Conservation (phyloP, 2,113 vertebrate species). For the Apeltes quadracus region DNA sequence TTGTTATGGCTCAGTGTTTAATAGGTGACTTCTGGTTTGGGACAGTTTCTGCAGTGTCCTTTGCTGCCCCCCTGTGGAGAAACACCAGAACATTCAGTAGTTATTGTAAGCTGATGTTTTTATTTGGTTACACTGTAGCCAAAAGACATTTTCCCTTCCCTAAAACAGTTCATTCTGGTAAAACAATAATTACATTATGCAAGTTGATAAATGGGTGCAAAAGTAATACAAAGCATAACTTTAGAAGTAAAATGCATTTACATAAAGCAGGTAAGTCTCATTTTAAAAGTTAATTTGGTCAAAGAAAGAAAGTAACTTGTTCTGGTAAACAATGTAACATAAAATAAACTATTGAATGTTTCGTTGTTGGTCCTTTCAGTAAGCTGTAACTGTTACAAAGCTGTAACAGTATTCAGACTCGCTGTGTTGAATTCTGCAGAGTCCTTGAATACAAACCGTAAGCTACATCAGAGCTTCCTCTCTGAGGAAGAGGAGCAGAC, state of each 20-base stretch:
- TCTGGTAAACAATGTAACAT: neutral
- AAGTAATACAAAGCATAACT: too few relatives aligned
- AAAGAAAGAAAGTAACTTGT: neutral
- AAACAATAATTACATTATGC: too few relatives aligned
- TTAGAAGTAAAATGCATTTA: constrained; percentile 4
- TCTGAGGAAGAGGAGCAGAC: neutral
- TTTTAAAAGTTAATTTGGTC: too few relatives aligned
- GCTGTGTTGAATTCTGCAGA: too few relatives aligned
- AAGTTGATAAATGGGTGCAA: too few relatives aligned
- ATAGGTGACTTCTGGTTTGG: too few relatives aligned
- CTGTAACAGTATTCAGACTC: too few relatives aligned
- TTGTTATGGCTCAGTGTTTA: too few relatives aligned
- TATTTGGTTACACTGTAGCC: constrained; percentile 29
- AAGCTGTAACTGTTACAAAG: neutral
- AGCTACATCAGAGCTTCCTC: neutral
- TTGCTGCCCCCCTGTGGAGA: constrained; percentile 42
- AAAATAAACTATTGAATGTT: neutral
- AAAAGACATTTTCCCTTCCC: neutral
- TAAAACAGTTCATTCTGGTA: constrained; percentile 8
- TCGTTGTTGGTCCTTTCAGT: constrained; percentile 29
- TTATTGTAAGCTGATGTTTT: constrained; percentile 11
- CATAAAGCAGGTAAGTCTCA: neutral
- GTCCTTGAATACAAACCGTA: too few relatives aligned
- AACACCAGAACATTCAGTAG: neutral
- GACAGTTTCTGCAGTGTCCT: too few relatives aligned